Conservation (phyloP, 2,113 vertebrate genomes). For the Sylvia atricapilla region DNA sequence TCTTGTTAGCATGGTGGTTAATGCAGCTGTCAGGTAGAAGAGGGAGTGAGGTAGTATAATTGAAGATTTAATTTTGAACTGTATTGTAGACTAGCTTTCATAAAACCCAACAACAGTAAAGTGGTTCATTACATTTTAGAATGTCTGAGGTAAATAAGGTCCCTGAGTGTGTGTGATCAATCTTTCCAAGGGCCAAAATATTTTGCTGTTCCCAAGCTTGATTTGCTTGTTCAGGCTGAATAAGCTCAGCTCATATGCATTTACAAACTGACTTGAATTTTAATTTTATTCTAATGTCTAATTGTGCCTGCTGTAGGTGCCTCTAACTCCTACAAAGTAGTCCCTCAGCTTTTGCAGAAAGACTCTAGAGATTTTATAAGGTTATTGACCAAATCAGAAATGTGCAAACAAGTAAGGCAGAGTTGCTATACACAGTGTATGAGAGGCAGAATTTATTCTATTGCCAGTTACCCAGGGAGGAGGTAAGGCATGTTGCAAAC, state of each 20-base stretch:
- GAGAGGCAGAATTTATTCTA: not conserved
- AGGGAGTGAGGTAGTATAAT: not conserved
- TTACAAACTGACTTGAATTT: not conserved
- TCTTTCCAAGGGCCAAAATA: not conserved
- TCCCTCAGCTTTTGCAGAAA: not conserved
- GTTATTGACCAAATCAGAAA: slow-evolving; percentile 5
- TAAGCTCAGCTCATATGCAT: not conserved
- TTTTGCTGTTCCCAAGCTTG: not conserved
- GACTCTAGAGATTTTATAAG: not conserved
- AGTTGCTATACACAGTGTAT: not conserved
- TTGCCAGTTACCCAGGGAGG: not conserved
- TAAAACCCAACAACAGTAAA: not conserved
- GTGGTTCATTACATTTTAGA: slow-evolving; percentile 4
- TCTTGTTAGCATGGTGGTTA: not conserved
- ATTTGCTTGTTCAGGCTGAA: not conserved
- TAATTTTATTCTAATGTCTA: slow-evolving; percentile 3
- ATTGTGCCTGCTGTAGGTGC: not conserved
- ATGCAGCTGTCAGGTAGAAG: not conserved
- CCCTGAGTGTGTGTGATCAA: not conserved
- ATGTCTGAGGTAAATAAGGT: slow-evolving; percentile 8
- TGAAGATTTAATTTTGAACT: slow-evolving; percentile 8
- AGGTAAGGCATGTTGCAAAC: not conserved
- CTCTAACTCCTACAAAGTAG: not conserved
- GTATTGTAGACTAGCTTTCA: slow-evolving; percentile 8
- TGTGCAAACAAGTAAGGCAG: not conserved